phyloP scores from a whole-genome alignment of 2,888 invertebrate species.

The Heteromurus nitidus region DNA sequence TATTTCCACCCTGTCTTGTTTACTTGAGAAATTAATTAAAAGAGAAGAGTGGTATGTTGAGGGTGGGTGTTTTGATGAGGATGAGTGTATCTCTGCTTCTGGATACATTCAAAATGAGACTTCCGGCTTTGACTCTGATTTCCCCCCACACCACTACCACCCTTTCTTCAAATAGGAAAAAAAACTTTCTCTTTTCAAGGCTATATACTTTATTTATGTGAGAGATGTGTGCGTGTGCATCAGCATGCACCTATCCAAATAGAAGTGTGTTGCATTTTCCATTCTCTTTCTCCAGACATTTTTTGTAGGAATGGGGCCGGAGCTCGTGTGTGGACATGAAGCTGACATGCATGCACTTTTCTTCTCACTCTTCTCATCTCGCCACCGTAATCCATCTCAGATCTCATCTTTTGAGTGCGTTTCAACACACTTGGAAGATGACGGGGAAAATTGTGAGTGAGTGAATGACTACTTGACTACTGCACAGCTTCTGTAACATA shows the following conservation, averaged over 20 bases:
- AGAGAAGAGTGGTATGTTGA: not conserved
- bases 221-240: not conserved
- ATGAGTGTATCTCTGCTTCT: too few species aligned
- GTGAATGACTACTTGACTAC: conserved; percentile 46
- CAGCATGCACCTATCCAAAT: too few species aligned
- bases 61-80: not conserved
- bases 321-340: too few species aligned
- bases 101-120: too few species aligned
- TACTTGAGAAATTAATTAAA: not conserved
- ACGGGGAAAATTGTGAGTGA: not conserved
- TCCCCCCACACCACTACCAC: too few species aligned
- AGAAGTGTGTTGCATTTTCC: not conserved
- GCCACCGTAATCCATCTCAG: conserved; percentile 42
- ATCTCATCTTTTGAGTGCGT: conserved; percentile 28
- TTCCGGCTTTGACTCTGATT: too few species aligned
- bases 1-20: not conserved
- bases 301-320: too few species aligned
- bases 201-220: not conserved
- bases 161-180: too few species aligned
- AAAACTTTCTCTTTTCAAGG: too few species aligned
- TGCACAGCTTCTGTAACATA: conserved; percentile 4
- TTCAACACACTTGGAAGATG: not conserved
- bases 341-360: conserved; percentile 4
- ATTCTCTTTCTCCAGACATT: not conserved
- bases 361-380: not conserved